phyloP scores from a whole-genome alignment of 1,140 invertebrate species.

The Brachionus paranguensis region DNA sequence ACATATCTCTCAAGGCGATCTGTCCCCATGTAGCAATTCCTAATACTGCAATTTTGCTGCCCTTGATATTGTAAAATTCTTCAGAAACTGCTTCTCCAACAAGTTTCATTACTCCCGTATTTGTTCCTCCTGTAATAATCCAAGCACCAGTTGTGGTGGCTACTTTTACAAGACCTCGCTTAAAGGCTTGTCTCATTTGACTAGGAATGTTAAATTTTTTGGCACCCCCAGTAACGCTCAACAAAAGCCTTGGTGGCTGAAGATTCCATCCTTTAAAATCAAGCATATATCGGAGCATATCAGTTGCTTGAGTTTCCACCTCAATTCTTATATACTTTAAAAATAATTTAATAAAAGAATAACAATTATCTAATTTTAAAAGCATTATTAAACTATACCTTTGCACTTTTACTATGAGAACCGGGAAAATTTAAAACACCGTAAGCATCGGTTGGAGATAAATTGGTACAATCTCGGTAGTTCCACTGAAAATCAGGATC shows the following conservation, averaged over 20 bases:
- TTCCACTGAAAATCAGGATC: neutral
- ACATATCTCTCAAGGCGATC: neutral
- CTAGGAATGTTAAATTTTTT: conserved; percentile 78
- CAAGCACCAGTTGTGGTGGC: conserved; percentile 93
- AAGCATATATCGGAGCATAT: neutral
- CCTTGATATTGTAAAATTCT: conserved; percentile 57
- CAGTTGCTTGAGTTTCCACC: neutral
- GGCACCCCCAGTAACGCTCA: conserved; percentile 92
- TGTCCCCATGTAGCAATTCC: conserved; percentile 32
- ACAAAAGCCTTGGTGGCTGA: conserved; percentile 85
- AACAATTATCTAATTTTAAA: neutral
- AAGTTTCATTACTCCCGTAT: conserved; percentile 68
- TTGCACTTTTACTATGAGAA: conserved; percentile 1
- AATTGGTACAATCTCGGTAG: neutral
- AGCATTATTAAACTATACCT: neutral
- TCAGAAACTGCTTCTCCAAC: conserved; percentile 73
- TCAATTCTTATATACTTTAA: neutral
- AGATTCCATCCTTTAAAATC: conserved; percentile 80
- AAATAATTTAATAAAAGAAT: neutral
- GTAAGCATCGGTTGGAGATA: neutral
- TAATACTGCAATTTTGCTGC: conserved; percentile 59
- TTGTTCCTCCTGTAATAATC: conserved; percentile 91
- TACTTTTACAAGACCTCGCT: conserved; percentile 90
- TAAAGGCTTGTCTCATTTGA: conserved; percentile 83
- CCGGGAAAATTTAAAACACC: conserved; percentile 10